Base-by-base conservation (phyloP, 2,888 invertebrate genomes). In the Ectemnius cavifrons region DNA sequence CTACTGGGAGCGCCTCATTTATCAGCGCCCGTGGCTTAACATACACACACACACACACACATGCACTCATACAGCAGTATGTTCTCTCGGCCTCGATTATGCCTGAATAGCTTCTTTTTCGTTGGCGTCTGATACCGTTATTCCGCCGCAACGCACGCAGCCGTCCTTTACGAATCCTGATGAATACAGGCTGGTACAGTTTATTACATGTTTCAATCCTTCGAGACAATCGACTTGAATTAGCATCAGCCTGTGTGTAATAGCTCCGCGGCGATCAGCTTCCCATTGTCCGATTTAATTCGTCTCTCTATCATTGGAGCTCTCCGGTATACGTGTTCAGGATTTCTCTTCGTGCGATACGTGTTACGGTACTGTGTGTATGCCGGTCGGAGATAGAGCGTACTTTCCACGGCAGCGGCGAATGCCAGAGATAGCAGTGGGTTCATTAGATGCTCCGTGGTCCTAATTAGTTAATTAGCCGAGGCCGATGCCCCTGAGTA, bases 381-480 rank as follows among this genome's bases (percentile, higher is more conserved):
- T 11, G 37, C 37, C 37, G 52, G 52, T 4, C 52, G n/a, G 52
- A 52, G 52, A 16, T 14, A 16, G 16, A 52, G 16, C 13, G 52
- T 52, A 16, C 52, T 52, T 14, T 14, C 52, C 16, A 28, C 8
- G 20, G 4, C 6, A 8, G 13, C 27, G 20, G 2, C 37, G 8
- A 45, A 47, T 62, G 4, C 14, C 60, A 27, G 37, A n/a, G 73
- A 81, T 81, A 79, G 71, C 72, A 66, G 72, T 69, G 69, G 63
- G 72, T 56, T 66, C 71, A 70, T 72, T 20, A 64, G n/a, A 45
- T 61, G 62, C 59, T 45, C 11, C n/a, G 71, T 73, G 78, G 74
- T 75, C 71, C 82, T 81, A 83, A 86, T 84, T 84, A 80, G 79
- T 86, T 83, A 82, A 84, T 85, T 85, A 84, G 45, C 75, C 73